Percentiles rank a stretch among this genome's conserved stretches.
Evolutionary conservation across 2,888 invertebrate species (phyloP).

Genomic region (Azorinus chamasolen): DNA sequence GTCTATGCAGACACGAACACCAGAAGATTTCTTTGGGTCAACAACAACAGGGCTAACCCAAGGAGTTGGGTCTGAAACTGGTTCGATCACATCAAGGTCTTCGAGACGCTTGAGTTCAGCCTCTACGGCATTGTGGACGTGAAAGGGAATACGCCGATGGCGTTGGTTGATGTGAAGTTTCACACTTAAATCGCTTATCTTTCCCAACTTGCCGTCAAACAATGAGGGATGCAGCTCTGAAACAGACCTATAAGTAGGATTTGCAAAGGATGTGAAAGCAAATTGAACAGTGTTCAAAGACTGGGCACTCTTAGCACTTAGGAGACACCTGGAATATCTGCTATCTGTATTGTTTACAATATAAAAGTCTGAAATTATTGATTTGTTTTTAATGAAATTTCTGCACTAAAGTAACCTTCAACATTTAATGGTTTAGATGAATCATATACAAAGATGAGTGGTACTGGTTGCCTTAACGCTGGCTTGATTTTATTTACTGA

Average conservation of each 20-base stretch:
- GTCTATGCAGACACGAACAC: slow-evolving; percentile 68
- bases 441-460: slow-evolving; percentile 37
- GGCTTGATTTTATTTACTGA: neutral
- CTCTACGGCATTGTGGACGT: slow-evolving; percentile 61
- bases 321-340: slow-evolving; percentile 4
- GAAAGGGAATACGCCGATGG: slow-evolving; percentile 62
- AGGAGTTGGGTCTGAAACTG: slow-evolving; percentile 71
- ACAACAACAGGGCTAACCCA: slow-evolving; percentile 74
- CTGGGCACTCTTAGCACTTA: slow-evolving; percentile 3
- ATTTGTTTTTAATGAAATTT: no score
- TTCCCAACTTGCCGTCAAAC: slow-evolving; percentile 49
- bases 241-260: no score
- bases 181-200: slow-evolving; percentile 41
- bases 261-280: slow-evolving; percentile 19
- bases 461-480: neutral
- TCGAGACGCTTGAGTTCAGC: slow-evolving; percentile 64
- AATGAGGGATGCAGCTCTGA: slow-evolving; percentile 4
- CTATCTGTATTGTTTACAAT: slow-evolving; percentile 9
- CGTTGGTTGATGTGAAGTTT: slow-evolving; percentile 53
- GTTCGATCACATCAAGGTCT: slow-evolving; percentile 76
- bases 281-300: slow-evolving; percentile 8
- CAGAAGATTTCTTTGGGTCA: slow-evolving; percentile 66
- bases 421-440: no score
- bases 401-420: no score
- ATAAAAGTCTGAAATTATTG: slow-evolving; percentile 13